Evolutionary conservation across 2,888 invertebrate species (phyloP).

Genomic region (Amiota communis): DNA sequence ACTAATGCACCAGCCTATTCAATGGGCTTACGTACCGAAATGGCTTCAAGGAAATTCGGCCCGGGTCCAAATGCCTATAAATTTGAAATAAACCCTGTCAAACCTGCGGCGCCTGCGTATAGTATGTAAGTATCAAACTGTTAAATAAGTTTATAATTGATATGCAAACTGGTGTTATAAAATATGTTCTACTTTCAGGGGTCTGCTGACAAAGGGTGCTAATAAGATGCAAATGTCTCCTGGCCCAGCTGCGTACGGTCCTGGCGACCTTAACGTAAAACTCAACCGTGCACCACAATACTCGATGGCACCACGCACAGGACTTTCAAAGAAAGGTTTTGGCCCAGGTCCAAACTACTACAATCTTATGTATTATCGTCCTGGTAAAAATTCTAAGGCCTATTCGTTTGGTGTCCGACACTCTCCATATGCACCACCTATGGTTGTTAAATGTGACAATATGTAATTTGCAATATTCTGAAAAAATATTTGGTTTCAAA

Average conservation of each 20-base stretch:
- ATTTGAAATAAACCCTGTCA: constrained; percentile 54
- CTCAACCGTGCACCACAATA: constrained; percentile 60
- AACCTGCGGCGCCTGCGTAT: constrained; percentile 59
- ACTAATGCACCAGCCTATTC: constrained; percentile 74
- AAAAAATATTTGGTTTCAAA: constrained; percentile 38
- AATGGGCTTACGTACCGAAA: constrained; percentile 72
- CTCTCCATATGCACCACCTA: constrained; percentile 66
- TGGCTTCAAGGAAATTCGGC: constrained; percentile 48
- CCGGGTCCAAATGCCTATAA: constrained; percentile 70
- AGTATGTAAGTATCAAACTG: constrained; percentile 62
- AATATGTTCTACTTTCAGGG: constrained; percentile 50
- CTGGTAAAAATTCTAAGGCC: constrained; percentile 60
- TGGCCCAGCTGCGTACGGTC: constrained; percentile 70
- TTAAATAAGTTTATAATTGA: background rate
- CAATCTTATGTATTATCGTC: constrained; percentile 63
- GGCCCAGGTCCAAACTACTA: constrained; percentile 69
- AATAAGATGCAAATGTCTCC: constrained; percentile 57
- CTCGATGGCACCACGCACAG: constrained; percentile 55
- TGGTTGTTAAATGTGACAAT: constrained; percentile 70
- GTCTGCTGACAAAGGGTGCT: constrained; percentile 47
- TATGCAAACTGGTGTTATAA: background rate
- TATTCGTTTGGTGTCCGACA: constrained; percentile 70
- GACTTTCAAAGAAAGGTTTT: constrained; percentile 34
- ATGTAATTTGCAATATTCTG: constrained; percentile 62
- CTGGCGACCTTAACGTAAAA: constrained; percentile 54